Evolutionary conservation across 2,113 vertebrate genomes (phyloP).

Genomic region (Hippolais icterina): DNA sequence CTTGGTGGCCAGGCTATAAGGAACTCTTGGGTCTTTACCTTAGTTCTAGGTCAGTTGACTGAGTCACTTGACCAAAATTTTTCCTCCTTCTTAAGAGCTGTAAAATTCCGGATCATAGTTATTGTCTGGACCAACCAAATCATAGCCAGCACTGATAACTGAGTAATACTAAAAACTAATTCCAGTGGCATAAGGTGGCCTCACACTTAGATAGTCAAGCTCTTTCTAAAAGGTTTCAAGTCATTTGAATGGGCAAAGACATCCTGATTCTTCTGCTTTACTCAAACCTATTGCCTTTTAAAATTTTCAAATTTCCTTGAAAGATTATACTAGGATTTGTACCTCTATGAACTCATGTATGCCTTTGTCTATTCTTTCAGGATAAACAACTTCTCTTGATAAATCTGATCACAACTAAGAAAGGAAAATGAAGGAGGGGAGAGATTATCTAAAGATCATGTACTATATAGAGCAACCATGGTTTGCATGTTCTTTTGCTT

Average conservation of each 20-base stretch:
- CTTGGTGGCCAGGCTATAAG: neutral
- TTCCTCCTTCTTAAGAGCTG: neutral
- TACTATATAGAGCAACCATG: neutral
- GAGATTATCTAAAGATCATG: neutral
- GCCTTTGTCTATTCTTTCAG: neutral
- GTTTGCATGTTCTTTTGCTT: neutral
- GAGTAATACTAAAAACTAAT: neutral
- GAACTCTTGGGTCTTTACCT: neutral
- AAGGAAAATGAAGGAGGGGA: rapidly evolving
- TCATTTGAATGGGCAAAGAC: neutral
- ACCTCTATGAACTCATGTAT: neutral
- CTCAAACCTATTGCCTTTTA: neutral
- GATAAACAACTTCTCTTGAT: neutral
- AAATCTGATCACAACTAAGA: neutral
- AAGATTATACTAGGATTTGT: neutral
- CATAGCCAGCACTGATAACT: neutral
- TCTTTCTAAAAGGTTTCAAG: neutral
- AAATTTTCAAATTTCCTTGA: neutral
- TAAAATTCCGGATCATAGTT: neutral
- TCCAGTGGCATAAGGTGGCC: neutral
- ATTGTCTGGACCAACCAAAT: neutral
- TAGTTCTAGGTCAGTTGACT: neutral
- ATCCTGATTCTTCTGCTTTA: neutral
- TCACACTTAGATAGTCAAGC: neutral
- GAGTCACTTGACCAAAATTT: neutral